Base-by-base conservation (phyloP, 2,797 vertebrate species). In the Epinephelus coioides region DNA sequence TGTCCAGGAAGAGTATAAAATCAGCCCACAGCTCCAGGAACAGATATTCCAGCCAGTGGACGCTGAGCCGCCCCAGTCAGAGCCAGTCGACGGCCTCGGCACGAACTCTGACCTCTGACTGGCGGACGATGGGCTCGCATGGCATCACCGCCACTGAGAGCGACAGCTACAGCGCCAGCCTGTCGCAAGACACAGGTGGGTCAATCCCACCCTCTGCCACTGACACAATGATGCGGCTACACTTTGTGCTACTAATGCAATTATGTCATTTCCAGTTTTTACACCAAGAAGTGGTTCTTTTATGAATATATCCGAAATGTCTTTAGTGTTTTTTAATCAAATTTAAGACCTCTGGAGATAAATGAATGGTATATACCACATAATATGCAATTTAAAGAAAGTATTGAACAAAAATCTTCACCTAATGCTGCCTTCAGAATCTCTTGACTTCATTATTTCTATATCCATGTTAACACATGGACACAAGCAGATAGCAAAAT, bases 31-130 rank as follows among this genome's bases (percentile, higher is more conserved):
- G 98, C 89, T 98, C 97, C 69, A 96, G 98, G 86, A 99, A 99
- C 93, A 94, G 98, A 8, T 99, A 99, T 90, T 99, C 98, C 69
- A 99, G 98, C 94, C 98, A 99, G 88, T 99, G 98, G 98, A 99
- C 98, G 0, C 95, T 99, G 82, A 99, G 97, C 90, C 84, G 94
- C 13, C 94, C 94, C 0, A 92, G 92, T 60, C 98, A 99, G 92
- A 98, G 98, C 92, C 98, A 99, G 94, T 97, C 97, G 0, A 99
- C 98, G 53, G 99, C 97, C 0, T 98, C 98, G 0, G 98, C 98
- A 0, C 96, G 98, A 54, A 99, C 98, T 21, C 96, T 99, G 82
- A 98, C 98, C 80, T 99, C 98, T 0, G 98, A 99, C 89, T 99
- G 98, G 98, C 93, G 98, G 81, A 98, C 97, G 0, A 98, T 98